Conservation (phyloP, 2,888 invertebrate genomes). For the Parnassius apollo region DNA sequence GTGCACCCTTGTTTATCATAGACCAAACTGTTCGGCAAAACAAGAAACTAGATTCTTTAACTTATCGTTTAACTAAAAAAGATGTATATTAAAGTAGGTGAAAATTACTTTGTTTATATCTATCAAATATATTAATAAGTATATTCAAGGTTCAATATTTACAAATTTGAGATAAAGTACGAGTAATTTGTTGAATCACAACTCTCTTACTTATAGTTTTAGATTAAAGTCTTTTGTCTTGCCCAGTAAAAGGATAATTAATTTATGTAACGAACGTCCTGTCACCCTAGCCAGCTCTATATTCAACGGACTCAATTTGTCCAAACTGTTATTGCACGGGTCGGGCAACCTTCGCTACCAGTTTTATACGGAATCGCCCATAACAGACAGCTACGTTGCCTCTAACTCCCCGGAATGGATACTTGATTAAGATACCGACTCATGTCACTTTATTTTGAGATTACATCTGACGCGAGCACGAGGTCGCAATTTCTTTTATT, state of each 20-base stretch:
- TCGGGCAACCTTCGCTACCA: conserved; percentile 53
- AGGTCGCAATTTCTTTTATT: conserved; percentile 66
- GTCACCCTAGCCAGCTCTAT: conserved; percentile 52
- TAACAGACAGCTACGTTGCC: conserved; percentile 64
- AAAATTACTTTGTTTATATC: not conserved
- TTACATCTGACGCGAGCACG: conserved; percentile 61
- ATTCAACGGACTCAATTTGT: conserved; percentile 74
- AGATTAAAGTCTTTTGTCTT: not conserved
- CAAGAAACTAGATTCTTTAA: not conserved
- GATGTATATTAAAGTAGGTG: too few relatives aligned
- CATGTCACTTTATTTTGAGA: conserved; percentile 75
- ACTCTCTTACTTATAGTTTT: not conserved
- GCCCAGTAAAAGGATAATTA: conserved; percentile 25
- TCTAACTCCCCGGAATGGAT: conserved; percentile 70
- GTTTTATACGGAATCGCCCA: conserved; percentile 68
- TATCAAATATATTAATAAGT: not conserved
- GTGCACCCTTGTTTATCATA: not conserved
- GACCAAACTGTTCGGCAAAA: not conserved
- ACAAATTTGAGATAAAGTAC: not conserved
- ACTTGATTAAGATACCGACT: conserved; percentile 75
- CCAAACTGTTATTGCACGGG: conserved; percentile 72
- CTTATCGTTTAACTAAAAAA: not conserved
- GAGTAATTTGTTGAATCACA: not conserved
- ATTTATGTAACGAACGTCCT: conserved; percentile 39
- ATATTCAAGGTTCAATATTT: not conserved